Evolutionary conservation across 2,113 vertebrate species (phyloP).

Genomic region (Acinonyx jubatus): DNA sequence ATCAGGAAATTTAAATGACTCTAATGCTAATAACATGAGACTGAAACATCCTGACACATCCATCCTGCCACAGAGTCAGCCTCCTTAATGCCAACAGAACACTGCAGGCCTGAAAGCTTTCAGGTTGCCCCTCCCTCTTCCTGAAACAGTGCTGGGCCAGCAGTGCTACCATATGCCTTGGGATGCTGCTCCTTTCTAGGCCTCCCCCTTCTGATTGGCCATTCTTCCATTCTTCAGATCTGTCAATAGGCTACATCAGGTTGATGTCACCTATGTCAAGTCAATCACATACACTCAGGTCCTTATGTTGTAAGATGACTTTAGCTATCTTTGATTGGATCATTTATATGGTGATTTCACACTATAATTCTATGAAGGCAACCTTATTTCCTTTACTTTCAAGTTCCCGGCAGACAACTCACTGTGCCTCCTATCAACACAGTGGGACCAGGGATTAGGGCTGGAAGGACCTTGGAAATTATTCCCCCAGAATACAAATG

Average conservation of each 20-base stretch:
- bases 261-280: background rate
- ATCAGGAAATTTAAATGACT: slow-evolving; percentile 35
- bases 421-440: background rate
- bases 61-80: background rate
- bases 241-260: background rate
- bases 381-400: slow-evolving; percentile 35
- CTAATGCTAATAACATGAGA: background rate
- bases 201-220: background rate
- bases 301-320: background rate
- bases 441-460: background rate
- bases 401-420: background rate
- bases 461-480: background rate
- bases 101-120: background rate
- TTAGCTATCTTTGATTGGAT: background rate
- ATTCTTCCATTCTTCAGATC: background rate
- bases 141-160: background rate
- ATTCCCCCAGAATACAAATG: background rate
- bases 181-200: background rate
- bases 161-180: background rate
- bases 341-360: background rate
- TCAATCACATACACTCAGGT: background rate
- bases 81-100: background rate
- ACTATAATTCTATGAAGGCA: background rate
- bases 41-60: background rate
- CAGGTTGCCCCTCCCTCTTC: background rate